Conservation (phyloP, 2,888 invertebrate genomes). For the Hypomecis atomaria region DNA sequence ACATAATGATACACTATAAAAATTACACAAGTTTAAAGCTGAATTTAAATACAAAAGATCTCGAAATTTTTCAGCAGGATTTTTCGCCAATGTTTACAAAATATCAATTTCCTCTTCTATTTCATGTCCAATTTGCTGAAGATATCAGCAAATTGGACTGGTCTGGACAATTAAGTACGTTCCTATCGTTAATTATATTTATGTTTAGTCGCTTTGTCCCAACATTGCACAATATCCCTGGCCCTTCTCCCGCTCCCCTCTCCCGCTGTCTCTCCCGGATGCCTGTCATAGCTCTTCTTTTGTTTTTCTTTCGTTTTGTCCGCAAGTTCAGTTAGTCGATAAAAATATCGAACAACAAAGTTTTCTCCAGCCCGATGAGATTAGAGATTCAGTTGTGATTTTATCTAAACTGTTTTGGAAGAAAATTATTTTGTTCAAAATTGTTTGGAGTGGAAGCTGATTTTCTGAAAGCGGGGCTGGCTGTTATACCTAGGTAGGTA, state of each 20-base stretch:
- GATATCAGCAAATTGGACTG: too few relatives aligned
- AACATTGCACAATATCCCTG: constrained; percentile 3
- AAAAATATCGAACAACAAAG: constrained; percentile 40
- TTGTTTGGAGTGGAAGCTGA: constrained; percentile 28
- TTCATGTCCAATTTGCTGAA: too few relatives aligned
- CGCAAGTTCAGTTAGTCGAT: constrained; percentile 40
- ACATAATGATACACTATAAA: too few relatives aligned
- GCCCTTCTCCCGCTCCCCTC: constrained; percentile 17
- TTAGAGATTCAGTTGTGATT: constrained; percentile 34
- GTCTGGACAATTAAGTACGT: too few relatives aligned
- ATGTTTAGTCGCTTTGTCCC: neutral
- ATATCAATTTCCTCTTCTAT: too few relatives aligned
- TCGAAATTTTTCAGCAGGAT: too few relatives aligned
- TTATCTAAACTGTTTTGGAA: constrained; percentile 34
- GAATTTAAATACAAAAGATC: too few relatives aligned
- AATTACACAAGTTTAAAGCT: too few relatives aligned
- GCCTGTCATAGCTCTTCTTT: constrained; percentile 42
- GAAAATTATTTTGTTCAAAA: constrained; percentile 29
- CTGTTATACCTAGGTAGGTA: too few relatives aligned
- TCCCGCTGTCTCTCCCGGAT: constrained; percentile 36
- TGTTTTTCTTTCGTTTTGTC: constrained; percentile 45
- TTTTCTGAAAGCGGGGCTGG: constrained; percentile 4
- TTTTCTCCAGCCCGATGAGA: constrained; percentile 33
- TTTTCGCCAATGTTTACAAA: too few relatives aligned
- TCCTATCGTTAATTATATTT: neutral